Base-by-base conservation (phyloP, 2,888 invertebrate genomes). In the Eupithecia tripunctaria region DNA sequence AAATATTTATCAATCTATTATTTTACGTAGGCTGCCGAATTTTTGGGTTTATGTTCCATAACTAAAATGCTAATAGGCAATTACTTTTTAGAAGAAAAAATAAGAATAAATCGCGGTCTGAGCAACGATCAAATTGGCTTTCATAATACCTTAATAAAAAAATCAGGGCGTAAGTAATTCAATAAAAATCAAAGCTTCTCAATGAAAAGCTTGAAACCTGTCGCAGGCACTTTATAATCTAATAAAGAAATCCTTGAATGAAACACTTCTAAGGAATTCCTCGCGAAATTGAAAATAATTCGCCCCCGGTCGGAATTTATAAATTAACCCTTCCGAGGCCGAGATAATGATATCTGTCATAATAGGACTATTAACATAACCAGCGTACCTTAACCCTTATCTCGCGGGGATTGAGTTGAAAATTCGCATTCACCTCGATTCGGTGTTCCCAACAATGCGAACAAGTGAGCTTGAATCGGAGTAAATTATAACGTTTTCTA, bases 311-410 rank as follows among this genome's bases (percentile, higher is more conserved):
- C 74, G 70, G 78, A 82, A 84, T 86, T 85, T 85, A 85, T 85
- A 83, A 86, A 87, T 84, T 83, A 86, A 87, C 84, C 83, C 86
- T 82, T 82, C 73, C 66, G 78, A 85, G 82, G 84, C 84, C 82
- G 77, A 84, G 84, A 85, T 86, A 85, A 85, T 82, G 84, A 83
- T 86, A 86, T 84, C 84, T 82, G 82, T 81, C 80, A 85, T 86
- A 84, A 86, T 85, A 84, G 83, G 80, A 75, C 84, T 83, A 88
- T 88, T 88, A 88, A 82, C 88, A 86, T 85, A 86, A 85, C 84
- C 81, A 79, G 62, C 63, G 32, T 64, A 29, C 43, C 43, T 56
- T 60, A 56, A 38, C 64, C 73, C 76, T 73, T 76, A 78, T 47
- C 71, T 68, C 56, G 4, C 2, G 25, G 27, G 47, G 56, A 38